Evolutionary conservation across 1,140 invertebrate species (phyloP), one percentile per base, ranked within the genome.

Genomic region (Drosophila kikkawai): DNA sequence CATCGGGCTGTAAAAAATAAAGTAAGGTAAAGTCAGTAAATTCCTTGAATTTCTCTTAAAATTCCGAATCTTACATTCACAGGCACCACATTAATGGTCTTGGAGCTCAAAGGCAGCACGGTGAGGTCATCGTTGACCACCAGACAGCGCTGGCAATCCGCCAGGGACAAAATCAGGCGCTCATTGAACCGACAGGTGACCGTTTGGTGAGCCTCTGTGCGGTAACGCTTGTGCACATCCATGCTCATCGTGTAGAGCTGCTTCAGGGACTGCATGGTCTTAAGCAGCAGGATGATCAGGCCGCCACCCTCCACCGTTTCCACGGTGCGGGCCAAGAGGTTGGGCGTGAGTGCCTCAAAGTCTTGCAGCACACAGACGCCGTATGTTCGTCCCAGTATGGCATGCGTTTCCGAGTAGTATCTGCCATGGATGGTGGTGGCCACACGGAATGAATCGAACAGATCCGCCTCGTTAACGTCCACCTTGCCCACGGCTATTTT

Each of bases 231-330:
- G 95, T 99, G 99, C 12, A 99, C 98, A 95, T 99, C 99, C 99
- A 99, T 99, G 70, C 96, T 96, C 95, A 99, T 97, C 4, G 98
- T 98, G 91, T 98, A 99, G 0, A 99, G 94, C 92, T 99, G 98
- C 92, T 98, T 97, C 7, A 99, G 93, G 0, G 98, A 99, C 50
- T 95, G 94, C 70, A 99, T 94, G 32, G 96, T 96, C 91, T 97
- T 96, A 0, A 99, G 93, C 9, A 99, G 93, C 61, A 99, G 94
- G 39, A 99, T 95, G 66, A 99, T 96, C 0, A 99, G 83, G 22
- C 99, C 99, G 67, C 99, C 99, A 60, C 99, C 99, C 95, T 99
- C 98, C 1, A 99, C 98, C 1, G 99, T 99, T 95, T 99, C 99
- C 79, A 99, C 96, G 7, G 99, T 99, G 75, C 99, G 94, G 0